phyloP scores from a whole-genome alignment of 2,888 invertebrate genomes.

The Nesidiocoris tenuis region DNA sequence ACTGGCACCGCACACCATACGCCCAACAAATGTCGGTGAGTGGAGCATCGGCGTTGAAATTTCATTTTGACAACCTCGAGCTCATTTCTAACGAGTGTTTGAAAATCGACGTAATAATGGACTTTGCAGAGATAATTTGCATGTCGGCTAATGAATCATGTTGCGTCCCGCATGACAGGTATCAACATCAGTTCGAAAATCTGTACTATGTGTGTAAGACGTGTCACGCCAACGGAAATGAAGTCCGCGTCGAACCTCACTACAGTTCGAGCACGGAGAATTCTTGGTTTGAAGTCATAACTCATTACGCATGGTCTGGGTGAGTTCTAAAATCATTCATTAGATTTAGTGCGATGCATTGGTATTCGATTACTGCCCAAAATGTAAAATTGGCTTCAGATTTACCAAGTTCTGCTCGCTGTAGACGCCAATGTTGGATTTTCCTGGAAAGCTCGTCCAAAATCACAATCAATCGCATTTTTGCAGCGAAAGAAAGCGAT shows the following conservation, averaged over 20 bases:
- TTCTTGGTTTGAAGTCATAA: slow-evolving; percentile 65
- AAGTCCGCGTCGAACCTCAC: slow-evolving; percentile 62
- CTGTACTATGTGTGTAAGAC: slow-evolving; percentile 65
- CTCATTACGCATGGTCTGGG: slow-evolving; percentile 76
- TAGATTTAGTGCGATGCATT: no score
- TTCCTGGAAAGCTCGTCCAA: no score
- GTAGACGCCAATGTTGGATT: no score
- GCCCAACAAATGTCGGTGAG: slow-evolving; percentile 55
- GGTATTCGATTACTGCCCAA: background rate
- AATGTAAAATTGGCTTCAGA: no score
- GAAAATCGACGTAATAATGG: no score
- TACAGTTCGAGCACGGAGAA: slow-evolving; percentile 57
- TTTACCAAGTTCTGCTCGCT: no score
- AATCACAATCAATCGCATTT: no score
- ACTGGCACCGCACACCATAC: slow-evolving; percentile 63
- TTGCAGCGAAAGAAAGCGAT: no score
- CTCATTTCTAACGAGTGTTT: no score
- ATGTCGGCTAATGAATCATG: slow-evolving; percentile 20
- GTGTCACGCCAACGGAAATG: slow-evolving; percentile 64
- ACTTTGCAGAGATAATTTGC: no score
- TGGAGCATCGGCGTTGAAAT: background rate
- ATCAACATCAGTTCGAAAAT: slow-evolving; percentile 75
- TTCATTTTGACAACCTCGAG: no score
- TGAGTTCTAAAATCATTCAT: no score
- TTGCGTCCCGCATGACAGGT: slow-evolving; percentile 59